Evolutionary conservation across 1,140 invertebrate species (phyloP), one percentile per base, ranked within the genome.

Genomic region (Lordiphosa mommai): DNA sequence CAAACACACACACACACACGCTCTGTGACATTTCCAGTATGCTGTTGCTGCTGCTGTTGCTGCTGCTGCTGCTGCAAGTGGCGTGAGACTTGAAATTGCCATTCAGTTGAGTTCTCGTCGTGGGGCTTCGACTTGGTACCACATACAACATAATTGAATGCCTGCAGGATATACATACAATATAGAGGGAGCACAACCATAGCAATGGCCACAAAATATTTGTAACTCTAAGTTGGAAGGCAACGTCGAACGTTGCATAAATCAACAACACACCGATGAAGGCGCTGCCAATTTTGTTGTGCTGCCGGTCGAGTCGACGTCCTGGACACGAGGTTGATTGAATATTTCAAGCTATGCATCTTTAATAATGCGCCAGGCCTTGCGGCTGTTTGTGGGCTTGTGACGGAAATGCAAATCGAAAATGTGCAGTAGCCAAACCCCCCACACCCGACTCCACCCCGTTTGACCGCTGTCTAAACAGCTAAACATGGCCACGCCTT

Each of bases 321-420:
- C 56, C 70, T 55, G 58, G 20, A 40, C 67, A 16, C 61, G 55
- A 49, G 68, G 58, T 76, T 82, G 76, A 82, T 82, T 82, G 76
- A 82, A 82, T 82, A 82, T 82, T 82, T 84, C 67, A 84, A 84
- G 58, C 76, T 64, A 76, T 82, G 77, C 76, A 82, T 84, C 76
- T 82, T 82, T 82, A 82, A 82, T 82, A 84, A 76, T 61, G 76
- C 67, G 55, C 77, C 72, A 70, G 16, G 69, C 73, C 77, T 58
- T 53, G 51, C 50, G 63, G 71, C 50, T 71, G 53, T 82, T 82
- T 84, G 76, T 84, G 67, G 66, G 52, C 27, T 43, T 43, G 40
- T 43, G 40, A 27, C 64, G 40, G 33, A 49, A 66, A 60, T 57
- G 67, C 71, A 76, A 82, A 77, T 77, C 67, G 56, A 76, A 76